Conservation (phyloP, 2,888 invertebrate genomes). For the Fragum sueziense region DNA sequence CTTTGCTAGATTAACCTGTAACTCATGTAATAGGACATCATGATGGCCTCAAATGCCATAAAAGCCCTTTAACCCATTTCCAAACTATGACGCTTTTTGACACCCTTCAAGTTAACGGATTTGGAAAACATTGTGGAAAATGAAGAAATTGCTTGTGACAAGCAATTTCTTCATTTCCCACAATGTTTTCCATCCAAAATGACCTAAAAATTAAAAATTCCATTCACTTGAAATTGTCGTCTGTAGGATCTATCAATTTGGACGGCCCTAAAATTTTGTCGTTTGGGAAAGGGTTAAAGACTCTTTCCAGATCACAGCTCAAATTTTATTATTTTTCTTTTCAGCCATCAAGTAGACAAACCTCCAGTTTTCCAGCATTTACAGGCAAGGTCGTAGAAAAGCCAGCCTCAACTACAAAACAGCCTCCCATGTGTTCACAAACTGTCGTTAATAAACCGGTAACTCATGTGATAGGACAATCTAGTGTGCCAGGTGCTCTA, state of each 20-base stretch:
- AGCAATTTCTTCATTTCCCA: not conserved
- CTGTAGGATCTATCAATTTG: no score
- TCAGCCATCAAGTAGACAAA: not conserved
- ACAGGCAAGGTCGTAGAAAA: constrained; percentile 64
- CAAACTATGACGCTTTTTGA: no score
- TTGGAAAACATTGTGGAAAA: no score
- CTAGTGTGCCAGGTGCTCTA: not conserved
- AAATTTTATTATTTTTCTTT: constrained; percentile 5
- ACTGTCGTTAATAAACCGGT: not conserved
- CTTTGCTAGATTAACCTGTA: no score
- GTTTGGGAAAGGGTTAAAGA: no score
- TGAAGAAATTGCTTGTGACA: not conserved
- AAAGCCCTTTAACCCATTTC: not conserved
- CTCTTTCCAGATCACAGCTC: no score
- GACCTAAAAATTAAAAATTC: no score
- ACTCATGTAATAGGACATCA: no score
- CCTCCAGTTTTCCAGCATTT: constrained; percentile 55
- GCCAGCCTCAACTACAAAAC: not conserved
- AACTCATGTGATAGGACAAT: not conserved
- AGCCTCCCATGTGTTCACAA: not conserved
- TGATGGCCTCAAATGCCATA: not conserved
- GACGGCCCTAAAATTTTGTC: no score
- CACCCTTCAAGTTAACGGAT: no score
- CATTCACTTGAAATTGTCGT: no score
- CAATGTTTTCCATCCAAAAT: no score